Percentiles rank a stretch among this genome's conserved stretches.
Evolutionary conservation across 2,113 vertebrate species (phyloP).

Genomic region (Corythaeola cristata): DNA sequence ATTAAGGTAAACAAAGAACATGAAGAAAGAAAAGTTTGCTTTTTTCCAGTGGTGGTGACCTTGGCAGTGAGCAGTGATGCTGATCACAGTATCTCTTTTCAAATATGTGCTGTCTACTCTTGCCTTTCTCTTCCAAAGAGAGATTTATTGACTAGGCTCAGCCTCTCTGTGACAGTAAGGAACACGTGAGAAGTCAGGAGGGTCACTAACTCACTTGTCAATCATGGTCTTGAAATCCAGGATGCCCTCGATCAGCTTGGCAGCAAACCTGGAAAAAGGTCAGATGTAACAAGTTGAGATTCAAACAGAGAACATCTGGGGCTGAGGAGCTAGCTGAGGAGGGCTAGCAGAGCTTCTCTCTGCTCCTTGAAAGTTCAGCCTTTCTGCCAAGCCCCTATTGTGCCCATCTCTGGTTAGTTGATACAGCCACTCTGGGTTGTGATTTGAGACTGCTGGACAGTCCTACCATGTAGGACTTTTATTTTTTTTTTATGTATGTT

Average conservation of each 20-base stretch:
- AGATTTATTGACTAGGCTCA: background rate
- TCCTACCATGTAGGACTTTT: background rate
- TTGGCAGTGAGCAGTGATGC: background rate
- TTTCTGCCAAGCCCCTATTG: background rate
- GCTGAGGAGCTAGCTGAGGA: background rate
- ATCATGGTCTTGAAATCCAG: conserved; percentile 95
- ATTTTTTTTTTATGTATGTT: background rate
- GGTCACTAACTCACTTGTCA: conserved; percentile 85
- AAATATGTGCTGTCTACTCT: background rate
- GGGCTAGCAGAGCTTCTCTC: background rate
- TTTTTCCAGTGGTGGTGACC: background rate
- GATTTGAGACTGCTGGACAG: background rate
- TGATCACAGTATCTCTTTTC: background rate
- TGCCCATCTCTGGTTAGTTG: background rate
- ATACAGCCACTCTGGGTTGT: background rate
- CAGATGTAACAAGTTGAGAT: background rate
- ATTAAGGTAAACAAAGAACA: background rate
- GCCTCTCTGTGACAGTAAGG: background rate
- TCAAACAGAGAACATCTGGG: background rate
- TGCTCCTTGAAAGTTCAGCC: background rate
- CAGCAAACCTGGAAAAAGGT: conserved; percentile 85
- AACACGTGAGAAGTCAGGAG: background rate
- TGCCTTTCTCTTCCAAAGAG: background rate
- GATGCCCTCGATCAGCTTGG: conserved; percentile 92
- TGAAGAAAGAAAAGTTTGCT: background rate